Evolutionary conservation across 2,797 vertebrate species (phyloP), one percentile per base, ranked within the genome.

Genomic region (Argentina silus): DNA sequence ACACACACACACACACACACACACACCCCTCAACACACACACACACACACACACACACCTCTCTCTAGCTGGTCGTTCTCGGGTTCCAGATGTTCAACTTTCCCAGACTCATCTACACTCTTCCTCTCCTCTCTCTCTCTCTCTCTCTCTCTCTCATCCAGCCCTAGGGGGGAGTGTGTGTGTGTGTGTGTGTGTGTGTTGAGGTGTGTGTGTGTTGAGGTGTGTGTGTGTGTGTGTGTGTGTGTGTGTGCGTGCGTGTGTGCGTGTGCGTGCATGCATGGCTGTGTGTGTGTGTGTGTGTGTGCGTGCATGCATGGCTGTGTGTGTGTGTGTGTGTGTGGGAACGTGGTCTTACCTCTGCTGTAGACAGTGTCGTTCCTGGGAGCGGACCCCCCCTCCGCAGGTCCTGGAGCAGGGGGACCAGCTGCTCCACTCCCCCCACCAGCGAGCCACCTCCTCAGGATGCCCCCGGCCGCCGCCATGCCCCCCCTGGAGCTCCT

Each of bases 351-450:
- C 36, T 69, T 89, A 96, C 96, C 95, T 95, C 88, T 97, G 96
- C 12, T 84, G 90, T 79, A 97, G 88, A 87, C 96, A 97, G 86
- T 97, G 96, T 73, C 96, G 94, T 79, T 97, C 96, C 81, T 94
- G 93, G 69, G 95, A 95, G 89, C 91, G 95, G 66, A 96, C 95
- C 0, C 96, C 96, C 82, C 95, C 94, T 74, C 95, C 96, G 0
- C 96, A 97, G 85, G 95, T 96, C 57, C 95, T 92, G 44, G 95
- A 96, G 82, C 96, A 97, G 2, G 96, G 96, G 45, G 96, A 96
- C 96, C 96, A 97, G 65, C 93, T 96, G 79, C 95, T 96, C 96
- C 96, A 97, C 84, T 97, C 96, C 23, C 96, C 96, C 96, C 96
- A 97, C 96, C 96, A 97, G 84, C 93, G 94, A 82, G 96, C 95